Conservation (phyloP, 2,113 vertebrate species). For the Limnothrissa miodon region DNA sequence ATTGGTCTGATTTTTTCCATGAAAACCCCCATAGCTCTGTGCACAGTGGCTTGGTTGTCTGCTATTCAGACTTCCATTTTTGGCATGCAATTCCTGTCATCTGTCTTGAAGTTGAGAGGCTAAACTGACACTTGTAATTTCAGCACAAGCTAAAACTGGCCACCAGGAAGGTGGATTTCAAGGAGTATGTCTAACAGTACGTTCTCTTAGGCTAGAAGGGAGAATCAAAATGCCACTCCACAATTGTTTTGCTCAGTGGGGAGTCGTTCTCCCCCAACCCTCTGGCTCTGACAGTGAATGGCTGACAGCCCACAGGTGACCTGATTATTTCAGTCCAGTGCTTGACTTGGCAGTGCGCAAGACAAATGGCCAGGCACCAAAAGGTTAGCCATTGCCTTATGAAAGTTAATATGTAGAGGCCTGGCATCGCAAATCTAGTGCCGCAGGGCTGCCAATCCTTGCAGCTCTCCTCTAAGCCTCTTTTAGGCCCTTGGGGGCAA, state of each 20-base stretch:
- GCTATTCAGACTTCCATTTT: not conserved
- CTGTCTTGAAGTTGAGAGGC: not conserved
- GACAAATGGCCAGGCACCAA: constrained; percentile 69
- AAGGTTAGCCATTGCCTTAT: constrained; percentile 61
- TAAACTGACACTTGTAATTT: constrained; percentile 1
- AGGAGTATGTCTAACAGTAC: not conserved
- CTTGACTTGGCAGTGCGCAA: constrained; percentile 57
- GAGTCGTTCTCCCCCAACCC: not conserved
- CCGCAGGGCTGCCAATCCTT: constrained; percentile 53
- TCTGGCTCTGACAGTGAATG: constrained; percentile 50
- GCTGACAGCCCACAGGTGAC: constrained; percentile 46
- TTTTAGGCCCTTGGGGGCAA: not conserved
- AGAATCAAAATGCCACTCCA: not conserved
- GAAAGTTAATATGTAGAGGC: constrained; percentile 69
- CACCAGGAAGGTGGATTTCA: not conserved
- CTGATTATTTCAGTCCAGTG: constrained; percentile 68
- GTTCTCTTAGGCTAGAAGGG: not conserved
- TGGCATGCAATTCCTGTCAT: not conserved
- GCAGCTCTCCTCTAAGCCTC: not conserved
- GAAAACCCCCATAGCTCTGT: not conserved
- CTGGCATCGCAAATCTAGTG: constrained; percentile 49
- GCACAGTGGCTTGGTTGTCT: not conserved
- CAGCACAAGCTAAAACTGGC: constrained; percentile 16
- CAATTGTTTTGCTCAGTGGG: not conserved
- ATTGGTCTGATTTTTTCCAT: not conserved